Evolutionary conservation across 1,140 invertebrate genomes (phyloP), one percentile per base, ranked within the genome.

Genomic region (Drosophila tsacasi): DNA sequence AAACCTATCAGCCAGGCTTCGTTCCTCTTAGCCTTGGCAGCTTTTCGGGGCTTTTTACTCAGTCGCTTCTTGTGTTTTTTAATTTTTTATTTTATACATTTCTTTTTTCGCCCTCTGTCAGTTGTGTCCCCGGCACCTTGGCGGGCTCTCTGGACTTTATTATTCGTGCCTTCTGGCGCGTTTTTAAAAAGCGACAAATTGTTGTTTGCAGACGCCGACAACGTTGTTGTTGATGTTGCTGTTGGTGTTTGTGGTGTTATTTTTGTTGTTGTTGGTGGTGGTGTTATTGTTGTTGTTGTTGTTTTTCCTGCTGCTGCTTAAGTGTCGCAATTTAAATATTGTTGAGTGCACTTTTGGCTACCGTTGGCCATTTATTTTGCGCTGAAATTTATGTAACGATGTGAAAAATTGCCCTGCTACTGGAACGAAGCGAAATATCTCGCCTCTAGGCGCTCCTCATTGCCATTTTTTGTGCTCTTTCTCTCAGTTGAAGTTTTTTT

Each of bases 261-360:
- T 52, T 61, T 25, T 49, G 64, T 42, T 49, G 67, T 13, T 52
- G 65, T 25, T 49, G 64, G 27, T 57, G 39, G 8, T 65, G 39
- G 37, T 71, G 37, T 5, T 76, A 32, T 3, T 71, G 54, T 12
- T 62, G 40, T 42, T 71, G 52, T 8, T 76, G 39, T 5, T 72
- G 59, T 3, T 40, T 59, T 30, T 75, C 42, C 23, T 58, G 55
- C 17, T 65, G 66, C 79, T 71, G 83, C 76, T 87, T 89, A 87
- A 87, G 83, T 87, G 83, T 87, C 83, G 84, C 84, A 87, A 87
- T 87, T 87, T 87, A 89, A 89, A 89, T 89, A 89, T 84, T 89
- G 84, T 89, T 87, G 83, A 86, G 84, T 87, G 83, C 80, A 86
- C 83, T 86, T 86, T 86, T 83, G 83, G 83, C 83, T 87, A 87